Conservation (phyloP, 2,888 invertebrate genomes). For the Diarsia dahlii region DNA sequence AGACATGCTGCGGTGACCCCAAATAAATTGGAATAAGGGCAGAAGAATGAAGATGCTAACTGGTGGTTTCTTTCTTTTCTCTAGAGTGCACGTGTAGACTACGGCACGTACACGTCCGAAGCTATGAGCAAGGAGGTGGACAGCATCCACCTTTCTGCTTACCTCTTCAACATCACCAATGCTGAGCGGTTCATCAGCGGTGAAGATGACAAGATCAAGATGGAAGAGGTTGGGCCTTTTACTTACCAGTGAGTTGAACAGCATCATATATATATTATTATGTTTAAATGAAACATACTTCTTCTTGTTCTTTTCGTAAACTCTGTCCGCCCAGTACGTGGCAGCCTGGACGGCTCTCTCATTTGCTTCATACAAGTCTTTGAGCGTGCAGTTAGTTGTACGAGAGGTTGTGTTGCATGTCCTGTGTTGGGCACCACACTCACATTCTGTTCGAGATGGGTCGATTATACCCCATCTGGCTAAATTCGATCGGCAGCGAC, state of each 20-base stretch:
- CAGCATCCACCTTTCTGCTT: conserved; percentile 92
- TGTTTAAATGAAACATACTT: no score
- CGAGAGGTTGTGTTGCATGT: no score
- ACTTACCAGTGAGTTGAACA: conserved; percentile 93
- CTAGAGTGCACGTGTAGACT: conserved; percentile 82
- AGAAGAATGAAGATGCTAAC: neutral
- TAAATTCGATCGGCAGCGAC: no score
- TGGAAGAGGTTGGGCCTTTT: conserved; percentile 95
- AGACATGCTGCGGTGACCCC: no score
- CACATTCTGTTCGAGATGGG: no score
- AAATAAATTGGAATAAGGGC: neutral
- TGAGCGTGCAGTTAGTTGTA: no score
- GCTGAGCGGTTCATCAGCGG: conserved; percentile 92
- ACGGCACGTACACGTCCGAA: conserved; percentile 90
- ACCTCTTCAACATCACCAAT: conserved; percentile 96
- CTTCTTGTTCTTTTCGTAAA: no score
- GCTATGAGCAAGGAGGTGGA: conserved; percentile 93
- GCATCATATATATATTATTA: neutral
- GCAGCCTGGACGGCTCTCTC: no score
- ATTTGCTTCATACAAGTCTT: no score
- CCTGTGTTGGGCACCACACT: no score
- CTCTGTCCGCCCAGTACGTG: no score
- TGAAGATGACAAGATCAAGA: conserved; percentile 91
- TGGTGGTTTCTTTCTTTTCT: neutral
- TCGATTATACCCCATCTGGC: no score